Conservation (phyloP, 2,113 vertebrate genomes). For the Heloderma charlesbogerti region DNA sequence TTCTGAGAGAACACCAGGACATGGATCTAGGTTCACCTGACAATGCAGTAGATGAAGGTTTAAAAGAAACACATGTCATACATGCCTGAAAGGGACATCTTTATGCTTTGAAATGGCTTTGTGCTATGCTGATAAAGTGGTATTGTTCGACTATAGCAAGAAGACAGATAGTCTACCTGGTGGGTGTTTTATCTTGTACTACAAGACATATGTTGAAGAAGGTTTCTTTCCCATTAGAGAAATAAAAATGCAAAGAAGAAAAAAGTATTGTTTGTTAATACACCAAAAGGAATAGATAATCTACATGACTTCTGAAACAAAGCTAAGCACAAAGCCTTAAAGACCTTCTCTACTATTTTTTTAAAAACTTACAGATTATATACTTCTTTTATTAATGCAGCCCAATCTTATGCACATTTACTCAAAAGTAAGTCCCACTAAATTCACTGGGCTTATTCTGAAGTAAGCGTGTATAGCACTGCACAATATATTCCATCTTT, state of each 20-base stretch:
- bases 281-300: neutral
- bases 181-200: slow-evolving; percentile 19
- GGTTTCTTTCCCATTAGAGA: neutral
- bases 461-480: neutral
- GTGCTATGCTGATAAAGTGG: slow-evolving; percentile 53
- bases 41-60: slow-evolving; percentile 33
- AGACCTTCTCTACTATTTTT: slow-evolving; percentile 3
- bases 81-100: slow-evolving; percentile 57
- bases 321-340: neutral
- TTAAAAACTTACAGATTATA: neutral
- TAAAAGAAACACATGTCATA: slow-evolving; percentile 54
- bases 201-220: slow-evolving; percentile 8
- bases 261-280: neutral
- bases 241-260: neutral
- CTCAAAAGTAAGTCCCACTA: neutral
- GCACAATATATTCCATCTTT: neutral
- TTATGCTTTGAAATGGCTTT: slow-evolving; percentile 56
- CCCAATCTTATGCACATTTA: neutral
- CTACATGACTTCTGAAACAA: neutral
- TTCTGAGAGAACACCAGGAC: slow-evolving; percentile 52
- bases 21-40: slow-evolving; percentile 47
- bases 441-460: neutral
- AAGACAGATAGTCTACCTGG: slow-evolving; percentile 2
- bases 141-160: slow-evolving; percentile 39
- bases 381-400: neutral